These are phyloP conservation scores for Eurytemora carolleeae DNA, from an alignment of 1,140 invertebrate genomes.

Conservation along the genomic window DNA sequence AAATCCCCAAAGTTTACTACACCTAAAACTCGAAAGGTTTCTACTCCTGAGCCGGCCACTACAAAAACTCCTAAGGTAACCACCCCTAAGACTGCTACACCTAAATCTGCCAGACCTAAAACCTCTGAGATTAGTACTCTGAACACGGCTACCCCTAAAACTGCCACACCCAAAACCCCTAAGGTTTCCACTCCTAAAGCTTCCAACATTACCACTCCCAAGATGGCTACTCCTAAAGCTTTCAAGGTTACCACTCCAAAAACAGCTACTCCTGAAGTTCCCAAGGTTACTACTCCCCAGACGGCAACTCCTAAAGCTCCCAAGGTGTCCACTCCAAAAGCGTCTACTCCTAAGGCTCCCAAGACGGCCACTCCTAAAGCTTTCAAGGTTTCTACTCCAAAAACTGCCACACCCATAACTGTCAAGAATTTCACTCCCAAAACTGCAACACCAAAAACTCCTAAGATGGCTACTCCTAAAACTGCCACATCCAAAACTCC, in stretches of 20 bases:
- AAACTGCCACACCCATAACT: background rate
- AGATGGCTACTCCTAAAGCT: background rate
- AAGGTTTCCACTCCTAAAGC: background rate
- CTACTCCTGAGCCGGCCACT: background rate
- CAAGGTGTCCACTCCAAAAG: background rate
- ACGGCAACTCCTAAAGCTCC: background rate
- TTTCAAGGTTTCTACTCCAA: constrained; percentile 1
- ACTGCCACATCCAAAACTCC: constrained; percentile 4
- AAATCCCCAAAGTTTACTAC: no score
- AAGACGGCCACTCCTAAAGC: background rate
- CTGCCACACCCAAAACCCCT: background rate
- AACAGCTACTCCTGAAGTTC: background rate
- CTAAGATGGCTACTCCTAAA: background rate
- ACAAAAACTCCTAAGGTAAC: background rate
- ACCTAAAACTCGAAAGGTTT: background rate
- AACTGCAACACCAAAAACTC: background rate
- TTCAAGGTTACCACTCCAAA: background rate
- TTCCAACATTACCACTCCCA: background rate
- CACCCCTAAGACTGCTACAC: background rate
- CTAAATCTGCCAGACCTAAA: background rate
- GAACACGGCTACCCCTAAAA: background rate
- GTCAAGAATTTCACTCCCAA: background rate
- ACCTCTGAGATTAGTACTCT: background rate
- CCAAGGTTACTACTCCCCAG: background rate
- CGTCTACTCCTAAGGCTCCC: background rate